A percentile compares a stretch with the other conserved stretches of the same genome.
phyloP scores from a whole-genome alignment of 2,888 invertebrate genomes.

The Drosophila cracens region DNA sequence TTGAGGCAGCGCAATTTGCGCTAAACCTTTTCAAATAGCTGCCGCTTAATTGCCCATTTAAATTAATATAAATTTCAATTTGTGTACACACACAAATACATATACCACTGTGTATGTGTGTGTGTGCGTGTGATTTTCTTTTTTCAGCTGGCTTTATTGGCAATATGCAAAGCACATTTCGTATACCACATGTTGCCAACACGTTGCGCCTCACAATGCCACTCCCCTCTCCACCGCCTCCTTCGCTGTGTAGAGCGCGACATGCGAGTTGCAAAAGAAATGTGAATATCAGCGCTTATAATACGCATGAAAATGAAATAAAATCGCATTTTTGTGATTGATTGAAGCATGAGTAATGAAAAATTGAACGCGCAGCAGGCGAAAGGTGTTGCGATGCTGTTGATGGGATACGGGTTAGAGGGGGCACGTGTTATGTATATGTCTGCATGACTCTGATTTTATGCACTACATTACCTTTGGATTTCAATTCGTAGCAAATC shows the following conservation, averaged over 20 bases:
- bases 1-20: slow-evolving; percentile 39
- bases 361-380: slow-evolving; percentile 72
- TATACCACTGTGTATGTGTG: not conserved
- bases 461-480: slow-evolving; percentile 81
- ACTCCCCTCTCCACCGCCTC: not conserved
- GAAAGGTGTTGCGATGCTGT: slow-evolving; percentile 49
- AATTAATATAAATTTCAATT: slow-evolving; percentile 80
- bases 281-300: slow-evolving; percentile 74
- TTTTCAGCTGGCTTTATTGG: slow-evolving; percentile 47
- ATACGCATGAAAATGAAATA: slow-evolving; percentile 81
- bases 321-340: slow-evolving; percentile 81
- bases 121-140: slow-evolving; percentile 17
- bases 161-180: slow-evolving; percentile 70
- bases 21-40: slow-evolving; percentile 69
- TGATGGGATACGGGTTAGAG: not conserved
- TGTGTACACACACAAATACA: slow-evolving; percentile 40
- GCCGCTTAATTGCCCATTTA: slow-evolving; percentile 76
- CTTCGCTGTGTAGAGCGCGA: slow-evolving; percentile 36
- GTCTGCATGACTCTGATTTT: slow-evolving; percentile 80
- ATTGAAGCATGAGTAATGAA: slow-evolving; percentile 82
- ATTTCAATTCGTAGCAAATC: slow-evolving; percentile 78
- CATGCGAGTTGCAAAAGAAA: slow-evolving; percentile 71
- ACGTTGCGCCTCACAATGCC: slow-evolving; percentile 13
- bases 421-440: slow-evolving; percentile 66
- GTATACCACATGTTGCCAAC: slow-evolving; percentile 71